Evolutionary conservation across 2,113 vertebrate species (phyloP).

Genomic region (Dipodomys stephensi): DNA sequence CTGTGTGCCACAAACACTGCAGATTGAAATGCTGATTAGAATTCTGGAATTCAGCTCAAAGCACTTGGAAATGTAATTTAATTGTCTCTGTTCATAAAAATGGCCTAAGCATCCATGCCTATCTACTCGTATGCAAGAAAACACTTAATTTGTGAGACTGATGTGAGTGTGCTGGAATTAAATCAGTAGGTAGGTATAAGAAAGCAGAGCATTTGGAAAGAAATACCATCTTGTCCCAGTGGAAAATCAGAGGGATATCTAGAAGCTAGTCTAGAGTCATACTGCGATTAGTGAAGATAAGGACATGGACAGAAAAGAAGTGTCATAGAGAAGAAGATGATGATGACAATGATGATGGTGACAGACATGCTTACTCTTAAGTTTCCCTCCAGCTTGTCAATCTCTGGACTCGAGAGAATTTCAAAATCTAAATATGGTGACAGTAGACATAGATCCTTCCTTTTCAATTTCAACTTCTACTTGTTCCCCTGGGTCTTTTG

Average conservation of each 20-base stretch:
- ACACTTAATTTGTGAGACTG: too few species aligned
- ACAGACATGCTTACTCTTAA: background rate
- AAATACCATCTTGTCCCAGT: background rate
- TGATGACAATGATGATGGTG: too few species aligned
- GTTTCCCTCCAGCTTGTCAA: background rate
- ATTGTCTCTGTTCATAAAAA: background rate
- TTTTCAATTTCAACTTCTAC: background rate
- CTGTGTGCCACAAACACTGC: background rate
- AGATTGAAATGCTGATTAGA: background rate
- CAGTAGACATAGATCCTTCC: background rate
- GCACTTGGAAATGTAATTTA: background rate
- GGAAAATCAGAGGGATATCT: background rate
- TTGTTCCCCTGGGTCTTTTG: background rate
- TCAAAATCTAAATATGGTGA: background rate
- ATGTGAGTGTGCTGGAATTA: fast-evolving
- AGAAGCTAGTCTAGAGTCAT: background rate
- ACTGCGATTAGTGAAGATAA: background rate
- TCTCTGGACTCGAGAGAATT: background rate
- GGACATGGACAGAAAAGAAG: background rate
- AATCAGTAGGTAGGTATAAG: background rate
- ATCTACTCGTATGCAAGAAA: background rate
- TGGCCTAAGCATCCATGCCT: background rate
- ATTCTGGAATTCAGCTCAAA: background rate
- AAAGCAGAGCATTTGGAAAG: background rate
- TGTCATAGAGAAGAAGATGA: background rate